phyloP scores from a whole-genome alignment of 2,113 vertebrate genomes.

The Cygnus buccinator region DNA sequence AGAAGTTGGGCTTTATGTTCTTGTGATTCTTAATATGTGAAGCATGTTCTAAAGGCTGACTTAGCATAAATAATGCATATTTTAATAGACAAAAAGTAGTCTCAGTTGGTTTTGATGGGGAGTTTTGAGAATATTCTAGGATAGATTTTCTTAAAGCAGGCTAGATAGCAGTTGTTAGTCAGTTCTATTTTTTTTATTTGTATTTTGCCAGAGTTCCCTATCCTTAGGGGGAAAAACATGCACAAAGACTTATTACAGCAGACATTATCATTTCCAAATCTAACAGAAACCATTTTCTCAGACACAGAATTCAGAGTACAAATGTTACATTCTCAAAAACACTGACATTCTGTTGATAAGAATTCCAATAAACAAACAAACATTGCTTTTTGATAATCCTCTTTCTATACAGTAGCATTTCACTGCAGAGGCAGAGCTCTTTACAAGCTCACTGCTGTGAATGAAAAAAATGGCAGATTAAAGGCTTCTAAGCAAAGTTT shows the following conservation, averaged over 20 bases:
- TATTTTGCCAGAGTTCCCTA: background rate
- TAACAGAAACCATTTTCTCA: constrained; percentile 53
- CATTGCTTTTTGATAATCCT: constrained; percentile 41
- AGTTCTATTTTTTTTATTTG: background rate
- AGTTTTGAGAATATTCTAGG: background rate
- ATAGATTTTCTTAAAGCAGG: background rate
- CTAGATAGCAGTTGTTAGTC: background rate
- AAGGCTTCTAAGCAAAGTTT: constrained; percentile 40
- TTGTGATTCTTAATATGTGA: background rate
- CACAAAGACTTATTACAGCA: constrained; percentile 45
- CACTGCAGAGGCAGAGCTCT: constrained; percentile 37
- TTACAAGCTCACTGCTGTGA: constrained; percentile 28
- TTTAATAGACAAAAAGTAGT: constrained; percentile 2
- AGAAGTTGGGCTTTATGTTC: background rate
- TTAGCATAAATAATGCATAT: constrained; percentile 32
- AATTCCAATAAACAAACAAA: constrained; percentile 64
- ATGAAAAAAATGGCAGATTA: constrained; percentile 50
- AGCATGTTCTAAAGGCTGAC: background rate
- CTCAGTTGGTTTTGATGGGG: background rate
- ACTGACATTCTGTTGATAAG: constrained; percentile 33
- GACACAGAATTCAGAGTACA: constrained; percentile 25
- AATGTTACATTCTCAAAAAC: constrained; percentile 50
- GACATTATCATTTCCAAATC: constrained; percentile 18
- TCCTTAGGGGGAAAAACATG: background rate
- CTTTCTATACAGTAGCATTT: background rate